These are phyloP conservation scores for Lepidocyrtinus sp. DNA, from an alignment of 2,888 invertebrate species.

Conservation along the genomic window DNA sequence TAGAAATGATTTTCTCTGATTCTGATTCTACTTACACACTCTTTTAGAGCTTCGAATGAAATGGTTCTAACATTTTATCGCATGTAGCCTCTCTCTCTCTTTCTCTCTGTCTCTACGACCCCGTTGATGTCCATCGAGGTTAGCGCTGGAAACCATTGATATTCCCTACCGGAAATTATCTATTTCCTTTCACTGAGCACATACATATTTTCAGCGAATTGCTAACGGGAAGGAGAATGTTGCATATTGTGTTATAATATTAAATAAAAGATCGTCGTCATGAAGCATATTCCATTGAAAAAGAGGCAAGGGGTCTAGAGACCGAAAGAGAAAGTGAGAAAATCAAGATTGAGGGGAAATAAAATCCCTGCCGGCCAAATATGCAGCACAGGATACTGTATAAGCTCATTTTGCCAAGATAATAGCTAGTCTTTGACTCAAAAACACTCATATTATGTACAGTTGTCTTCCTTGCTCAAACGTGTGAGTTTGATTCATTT, in stretches of 20 bases:
- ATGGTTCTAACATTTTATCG: conserved; percentile 16
- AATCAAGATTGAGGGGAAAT: conserved; percentile 41
- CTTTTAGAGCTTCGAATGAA: not conserved
- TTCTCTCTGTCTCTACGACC: conserved; percentile 33
- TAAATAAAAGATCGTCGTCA: conserved; percentile 4
- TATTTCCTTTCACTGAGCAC: conserved; percentile 50
- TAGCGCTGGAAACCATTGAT: conserved; percentile 52
- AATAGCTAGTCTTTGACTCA: conserved; percentile 29
- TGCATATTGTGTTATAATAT: conserved; percentile 17
- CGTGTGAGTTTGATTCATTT: conserved; percentile 49
- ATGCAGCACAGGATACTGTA: conserved; percentile 42
- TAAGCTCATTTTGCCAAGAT: conserved; percentile 45
- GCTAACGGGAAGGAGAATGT: conserved; percentile 22
- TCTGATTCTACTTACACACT: not conserved
- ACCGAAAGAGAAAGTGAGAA: conserved; percentile 1
- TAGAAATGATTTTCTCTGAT: not conserved
- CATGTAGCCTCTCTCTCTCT: too few relatives aligned
- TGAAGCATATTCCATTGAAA: not conserved
- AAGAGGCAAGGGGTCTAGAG: not conserved
- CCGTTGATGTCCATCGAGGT: conserved; percentile 51
- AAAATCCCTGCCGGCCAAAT: conserved; percentile 54
- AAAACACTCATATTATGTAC: conserved; percentile 45
- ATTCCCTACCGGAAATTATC: conserved; percentile 57
- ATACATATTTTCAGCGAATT: conserved; percentile 32
- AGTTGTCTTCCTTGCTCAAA: conserved; percentile 41